Percentiles rank a stretch among this genome's conserved stretches.
These are phyloP conservation scores for Venusia cambrica DNA, from an alignment of 2,888 invertebrate genomes.

Conservation along the genomic window DNA sequence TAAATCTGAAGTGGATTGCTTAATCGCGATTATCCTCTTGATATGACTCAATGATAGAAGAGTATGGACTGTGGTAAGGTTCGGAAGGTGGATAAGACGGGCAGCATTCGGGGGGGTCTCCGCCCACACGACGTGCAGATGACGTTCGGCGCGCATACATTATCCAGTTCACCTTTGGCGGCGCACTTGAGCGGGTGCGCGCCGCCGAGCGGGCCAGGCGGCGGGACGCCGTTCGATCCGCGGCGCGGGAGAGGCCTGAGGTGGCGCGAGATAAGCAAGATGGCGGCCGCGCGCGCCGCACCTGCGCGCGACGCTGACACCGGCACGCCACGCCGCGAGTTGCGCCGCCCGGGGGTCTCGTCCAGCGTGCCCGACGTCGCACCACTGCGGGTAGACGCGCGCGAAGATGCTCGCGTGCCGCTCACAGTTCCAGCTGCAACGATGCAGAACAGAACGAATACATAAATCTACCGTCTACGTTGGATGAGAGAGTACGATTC, in stretches of 20 bases:
- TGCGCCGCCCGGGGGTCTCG: slow-evolving; percentile 55
- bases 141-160: slow-evolving; percentile 76
- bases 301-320: slow-evolving; percentile 93
- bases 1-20: no score
- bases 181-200: slow-evolving; percentile 79
- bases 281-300: slow-evolving; percentile 96
- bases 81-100: slow-evolving; percentile 3
- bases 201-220: slow-evolving; percentile 76
- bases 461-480: slow-evolving; percentile 2
- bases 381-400: slow-evolving; percentile 76
- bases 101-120: slow-evolving; percentile 37
- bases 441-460: not conserved
- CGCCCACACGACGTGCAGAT: slow-evolving; percentile 68
- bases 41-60: not conserved
- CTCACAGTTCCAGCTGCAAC: slow-evolving; percentile 80
- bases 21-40: no score
- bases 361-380: slow-evolving; percentile 67
- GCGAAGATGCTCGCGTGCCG: slow-evolving; percentile 70
- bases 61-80: no score
- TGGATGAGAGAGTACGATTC: no score
- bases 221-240: slow-evolving; percentile 59
- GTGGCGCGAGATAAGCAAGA: slow-evolving; percentile 96
- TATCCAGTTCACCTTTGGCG: slow-evolving; percentile 81
- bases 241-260: slow-evolving; percentile 69
- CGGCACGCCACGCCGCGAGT: slow-evolving; percentile 83